Conservation (phyloP, 1,140 invertebrate genomes). For the Penaeus chinensis region DNA sequence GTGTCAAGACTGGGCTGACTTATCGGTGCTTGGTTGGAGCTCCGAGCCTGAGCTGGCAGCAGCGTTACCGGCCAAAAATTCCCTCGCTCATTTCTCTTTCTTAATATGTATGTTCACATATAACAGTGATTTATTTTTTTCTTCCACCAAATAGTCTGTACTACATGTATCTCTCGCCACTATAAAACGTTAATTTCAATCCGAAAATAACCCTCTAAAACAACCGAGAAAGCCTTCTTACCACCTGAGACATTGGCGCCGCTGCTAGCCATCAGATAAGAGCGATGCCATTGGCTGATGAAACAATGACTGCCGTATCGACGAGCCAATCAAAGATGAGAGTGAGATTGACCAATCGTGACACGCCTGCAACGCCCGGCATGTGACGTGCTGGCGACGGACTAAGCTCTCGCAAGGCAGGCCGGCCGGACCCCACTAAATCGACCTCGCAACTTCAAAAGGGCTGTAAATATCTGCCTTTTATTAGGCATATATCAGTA, state of each 20-base stretch:
- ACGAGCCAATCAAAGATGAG: constrained; percentile 54
- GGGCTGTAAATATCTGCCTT: neutral
- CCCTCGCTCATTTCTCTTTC: no score
- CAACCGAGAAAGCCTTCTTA: neutral
- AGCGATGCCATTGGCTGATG: constrained; percentile 55
- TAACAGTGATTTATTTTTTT: no score
- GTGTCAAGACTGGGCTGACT: no score
- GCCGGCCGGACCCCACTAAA: neutral
- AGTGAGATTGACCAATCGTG: constrained; percentile 52
- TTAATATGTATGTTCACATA: no score
- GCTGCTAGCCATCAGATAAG: constrained; percentile 49
- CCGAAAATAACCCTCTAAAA: neutral
- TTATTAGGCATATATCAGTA: no score
- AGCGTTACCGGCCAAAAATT: no score
- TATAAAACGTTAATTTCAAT: neutral
- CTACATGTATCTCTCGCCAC: neutral
- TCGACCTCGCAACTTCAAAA: constrained; percentile 1
- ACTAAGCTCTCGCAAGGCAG: constrained; percentile 16
- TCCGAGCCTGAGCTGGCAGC: no score
- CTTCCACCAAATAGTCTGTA: no score
- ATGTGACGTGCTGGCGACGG: constrained; percentile 47
- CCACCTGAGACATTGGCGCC: neutral
- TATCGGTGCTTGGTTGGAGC: no score
- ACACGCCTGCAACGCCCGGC: constrained; percentile 50
- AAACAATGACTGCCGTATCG: constrained; percentile 55